Evolutionary conservation across 1,140 invertebrate genomes (phyloP), one percentile per base, ranked within the genome.

Genomic region (Homalodisca vitripennis): DNA sequence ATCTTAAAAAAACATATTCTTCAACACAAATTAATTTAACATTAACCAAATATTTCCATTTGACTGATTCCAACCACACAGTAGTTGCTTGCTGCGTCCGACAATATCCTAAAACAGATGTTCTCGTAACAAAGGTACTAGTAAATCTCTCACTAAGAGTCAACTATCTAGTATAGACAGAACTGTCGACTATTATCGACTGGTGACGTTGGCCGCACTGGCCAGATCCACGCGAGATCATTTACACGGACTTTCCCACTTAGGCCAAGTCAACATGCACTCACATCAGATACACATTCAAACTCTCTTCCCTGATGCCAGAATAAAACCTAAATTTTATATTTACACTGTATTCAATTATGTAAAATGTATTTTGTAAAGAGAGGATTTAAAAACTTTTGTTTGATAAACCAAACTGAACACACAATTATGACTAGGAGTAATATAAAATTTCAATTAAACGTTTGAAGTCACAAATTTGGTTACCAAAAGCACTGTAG

Each of bases 181-280:
- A n/a, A n/a, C n/a, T n/a, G n/a, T 51, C 48, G 48, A 51, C 48
- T 51, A 51, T 51, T 51, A 51, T 51, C 48, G n/a, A 41, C 34
- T 17, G 34, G 17, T 20, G 14, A 51, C 17, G 17, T 3, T 14
- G 48, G 22, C 14, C 34, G 6, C 6, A 51, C 14, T 22, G n/a
- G 22, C 3, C 48, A 22, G 3, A 3, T 3, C 17, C 14, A 51
- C 48, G 3, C n/a, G 48, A 51, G 48, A 51, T 51, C 48, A 51
- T 22, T 51, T 41, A 17, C 6, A 41, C 6, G 17, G 17, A 6
- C 6, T 10, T 10, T 41, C 17, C 6, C 6, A 17, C 17, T 41
- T 41, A 41, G 34, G 17, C 6, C 34, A 41, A 10, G 17, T 6
- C 17, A 10, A 10, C 6, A 41, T 41, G 17, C 34, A 41, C 34